Conservation (phyloP, 2,888 invertebrate genomes). For the Xestoiulus laeticollis region DNA sequence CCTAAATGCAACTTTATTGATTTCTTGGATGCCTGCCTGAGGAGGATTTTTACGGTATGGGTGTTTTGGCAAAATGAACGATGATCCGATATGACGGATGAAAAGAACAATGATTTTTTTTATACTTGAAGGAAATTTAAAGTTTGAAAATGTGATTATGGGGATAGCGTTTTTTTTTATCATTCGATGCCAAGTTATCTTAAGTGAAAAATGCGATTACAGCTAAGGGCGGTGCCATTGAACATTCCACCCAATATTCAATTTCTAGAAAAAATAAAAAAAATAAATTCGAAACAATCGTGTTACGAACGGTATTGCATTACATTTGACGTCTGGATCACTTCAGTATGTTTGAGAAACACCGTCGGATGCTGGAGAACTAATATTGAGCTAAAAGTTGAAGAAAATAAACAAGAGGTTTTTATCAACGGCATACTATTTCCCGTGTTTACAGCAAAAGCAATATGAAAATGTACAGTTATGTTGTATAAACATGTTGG, state of each 20-base stretch:
- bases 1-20: slow-evolving; percentile 23
- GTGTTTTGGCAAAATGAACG: slow-evolving; percentile 1
- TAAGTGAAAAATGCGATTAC: slow-evolving; percentile 27
- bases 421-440: background rate
- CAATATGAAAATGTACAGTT: background rate
- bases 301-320: background rate
- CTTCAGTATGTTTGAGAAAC: background rate
- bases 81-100: slow-evolving; percentile 34
- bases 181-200: slow-evolving; percentile 1
- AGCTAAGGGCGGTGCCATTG: background rate
- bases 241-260: background rate
- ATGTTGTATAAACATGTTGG: background rate
- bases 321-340: background rate
- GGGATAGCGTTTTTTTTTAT: background rate
- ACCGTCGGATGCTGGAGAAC: background rate
- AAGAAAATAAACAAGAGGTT: background rate
- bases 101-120: slow-evolving; percentile 37
- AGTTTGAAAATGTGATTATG: slow-evolving; percentile 34
- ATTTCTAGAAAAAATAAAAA: background rate
- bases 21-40: background rate
- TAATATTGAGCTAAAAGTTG: background rate
- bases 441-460: background rate
- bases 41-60: background rate
- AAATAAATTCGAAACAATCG: background rate
- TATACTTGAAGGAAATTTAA: background rate